Conservation (phyloP, 2,888 invertebrate species). For the Idaea straminata region DNA sequence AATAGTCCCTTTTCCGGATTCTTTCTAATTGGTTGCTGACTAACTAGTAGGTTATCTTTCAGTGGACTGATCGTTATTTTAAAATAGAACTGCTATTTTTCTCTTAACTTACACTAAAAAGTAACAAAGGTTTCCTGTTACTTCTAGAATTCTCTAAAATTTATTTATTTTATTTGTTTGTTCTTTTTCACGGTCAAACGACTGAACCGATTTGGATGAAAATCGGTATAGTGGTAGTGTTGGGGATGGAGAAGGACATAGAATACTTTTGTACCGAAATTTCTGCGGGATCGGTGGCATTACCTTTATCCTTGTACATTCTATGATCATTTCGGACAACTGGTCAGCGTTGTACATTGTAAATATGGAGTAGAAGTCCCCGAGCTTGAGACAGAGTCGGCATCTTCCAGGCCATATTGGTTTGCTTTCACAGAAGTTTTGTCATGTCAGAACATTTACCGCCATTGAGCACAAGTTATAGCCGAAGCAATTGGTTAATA, state of each 20-base stretch:
- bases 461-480: background rate
- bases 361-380: constrained; percentile 77
- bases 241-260: no score
- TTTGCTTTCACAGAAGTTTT: constrained; percentile 62
- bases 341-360: constrained; percentile 72
- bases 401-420: constrained; percentile 79
- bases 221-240: no score
- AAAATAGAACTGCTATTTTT: no score
- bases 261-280: no score
- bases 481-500: background rate
- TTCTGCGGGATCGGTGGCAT: no score
- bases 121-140: background rate
- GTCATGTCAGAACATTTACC: constrained; percentile 31
- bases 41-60: background rate
- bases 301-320: constrained; percentile 72
- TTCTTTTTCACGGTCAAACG: no score
- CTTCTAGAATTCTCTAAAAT: background rate
- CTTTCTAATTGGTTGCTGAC: background rate
- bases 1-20: background rate
- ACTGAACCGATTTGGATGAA: no score
- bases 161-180: no score
- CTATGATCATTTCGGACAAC: constrained; percentile 77
- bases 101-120: no score
- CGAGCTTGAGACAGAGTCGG: constrained; percentile 77
- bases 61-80: no score